Evolutionary conservation across 2,113 vertebrate genomes (phyloP).

Genomic region (Sminthopsis crassicaudata): DNA sequence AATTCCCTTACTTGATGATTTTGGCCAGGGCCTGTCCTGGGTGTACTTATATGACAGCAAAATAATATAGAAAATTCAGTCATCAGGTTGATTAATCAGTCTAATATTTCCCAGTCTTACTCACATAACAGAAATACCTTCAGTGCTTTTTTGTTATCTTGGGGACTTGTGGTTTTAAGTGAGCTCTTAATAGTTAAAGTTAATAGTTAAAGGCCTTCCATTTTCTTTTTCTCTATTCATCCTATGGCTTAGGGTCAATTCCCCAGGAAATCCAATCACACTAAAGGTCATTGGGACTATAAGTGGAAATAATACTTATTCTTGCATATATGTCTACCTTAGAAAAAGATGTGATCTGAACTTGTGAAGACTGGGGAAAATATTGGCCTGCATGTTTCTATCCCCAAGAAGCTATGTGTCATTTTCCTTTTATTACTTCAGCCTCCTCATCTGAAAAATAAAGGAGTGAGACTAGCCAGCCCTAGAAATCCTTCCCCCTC

Average conservation of each 20-base stretch:
- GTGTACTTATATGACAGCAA: neutral
- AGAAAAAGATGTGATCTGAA: conserved; percentile 64
- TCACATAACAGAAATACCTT: conserved; percentile 51
- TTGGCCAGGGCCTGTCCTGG: neutral
- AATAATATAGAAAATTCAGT: neutral
- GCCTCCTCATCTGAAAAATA: neutral
- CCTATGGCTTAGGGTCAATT: conserved; percentile 29
- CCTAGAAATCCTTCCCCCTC: neutral
- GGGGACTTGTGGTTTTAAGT: conserved; percentile 43
- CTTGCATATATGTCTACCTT: conserved; percentile 9
- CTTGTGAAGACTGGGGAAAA: conserved; percentile 43
- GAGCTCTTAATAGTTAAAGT: conserved; percentile 43
- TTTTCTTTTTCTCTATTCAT: conserved; percentile 30
- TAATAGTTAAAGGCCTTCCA: conserved; percentile 54
- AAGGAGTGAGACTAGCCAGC: neutral
- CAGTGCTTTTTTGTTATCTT: conserved; percentile 58
- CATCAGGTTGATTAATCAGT: neutral
- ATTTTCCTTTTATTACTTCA: neutral
- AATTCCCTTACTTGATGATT: neutral
- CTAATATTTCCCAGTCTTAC: neutral
- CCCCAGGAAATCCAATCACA: conserved; percentile 60
- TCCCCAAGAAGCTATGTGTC: conserved; percentile 47
- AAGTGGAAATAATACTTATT: conserved; percentile 47
- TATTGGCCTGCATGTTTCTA: conserved; percentile 58
- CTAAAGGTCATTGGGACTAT: neutral